Conservation (phyloP, 1,140 invertebrate species). For the Phortica variegata region DNA sequence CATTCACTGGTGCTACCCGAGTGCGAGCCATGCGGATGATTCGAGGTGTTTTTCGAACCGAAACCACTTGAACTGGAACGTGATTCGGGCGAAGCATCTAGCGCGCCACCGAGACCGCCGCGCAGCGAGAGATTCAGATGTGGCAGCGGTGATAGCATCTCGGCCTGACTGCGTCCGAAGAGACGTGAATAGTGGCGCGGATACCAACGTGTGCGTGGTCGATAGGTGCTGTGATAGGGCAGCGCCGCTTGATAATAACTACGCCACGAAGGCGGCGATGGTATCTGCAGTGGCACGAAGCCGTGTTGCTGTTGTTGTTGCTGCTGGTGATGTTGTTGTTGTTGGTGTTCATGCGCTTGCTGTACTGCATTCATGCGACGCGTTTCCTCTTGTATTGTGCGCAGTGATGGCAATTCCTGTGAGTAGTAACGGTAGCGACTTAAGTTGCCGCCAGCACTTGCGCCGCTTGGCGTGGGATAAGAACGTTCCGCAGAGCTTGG, state of each 20-base stretch:
- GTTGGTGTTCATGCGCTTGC: constrained; percentile 24
- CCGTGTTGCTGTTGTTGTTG: constrained; percentile 40
- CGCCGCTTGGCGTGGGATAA: constrained; percentile 64
- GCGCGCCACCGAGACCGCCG: constrained; percentile 10
- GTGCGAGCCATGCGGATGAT: constrained; percentile 72
- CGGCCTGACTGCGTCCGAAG: constrained; percentile 63
- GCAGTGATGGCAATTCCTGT: constrained; percentile 71
- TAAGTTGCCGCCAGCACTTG: constrained; percentile 60
- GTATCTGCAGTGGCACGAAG: constrained; percentile 64
- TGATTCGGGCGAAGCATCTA: constrained; percentile 81
- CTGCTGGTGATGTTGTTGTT: constrained; percentile 21
- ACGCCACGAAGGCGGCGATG: constrained; percentile 58
- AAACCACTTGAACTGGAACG: constrained; percentile 85
- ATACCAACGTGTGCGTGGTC: constrained; percentile 61
- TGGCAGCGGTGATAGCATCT: constrained; percentile 64
- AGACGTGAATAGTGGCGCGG: constrained; percentile 65
- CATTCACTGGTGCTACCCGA: constrained; percentile 74
- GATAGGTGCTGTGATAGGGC: constrained; percentile 55
- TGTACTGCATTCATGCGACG: constrained; percentile 38
- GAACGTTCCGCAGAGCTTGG: constrained; percentile 78
- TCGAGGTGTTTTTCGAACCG: constrained; percentile 88
- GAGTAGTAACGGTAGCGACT: constrained; percentile 67
- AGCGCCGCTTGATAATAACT: constrained; percentile 55
- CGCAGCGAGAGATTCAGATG: constrained; percentile 54
- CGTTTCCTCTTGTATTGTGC: constrained; percentile 73